Base-by-base conservation (phyloP, 1,140 invertebrate species). In the Sycophaga agraensis region DNA sequence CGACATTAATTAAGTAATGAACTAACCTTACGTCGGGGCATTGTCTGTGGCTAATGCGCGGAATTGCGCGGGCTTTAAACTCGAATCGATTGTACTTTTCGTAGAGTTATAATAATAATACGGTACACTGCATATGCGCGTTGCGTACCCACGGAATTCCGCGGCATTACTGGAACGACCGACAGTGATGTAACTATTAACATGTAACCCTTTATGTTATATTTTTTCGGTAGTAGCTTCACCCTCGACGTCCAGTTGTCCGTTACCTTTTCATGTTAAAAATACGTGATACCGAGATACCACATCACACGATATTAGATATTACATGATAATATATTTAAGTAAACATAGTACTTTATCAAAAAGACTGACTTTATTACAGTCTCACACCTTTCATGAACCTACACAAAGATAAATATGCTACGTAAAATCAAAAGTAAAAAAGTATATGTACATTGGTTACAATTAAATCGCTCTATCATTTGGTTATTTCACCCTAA, bases 121-220 rank as follows among this genome's bases (percentile, higher is more conserved):
- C n/a, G 17, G 14, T 17, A 8, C 4, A n/a, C n/a, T n/a, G n/a
- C n/a, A 21, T 28, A 50, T 9, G 59, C 46, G 42, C n/a, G 11
- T 17, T 54, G 50, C 35, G 39, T 22, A 55, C 55, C 59, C 19
- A 24, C 50, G 67, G 59, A 58, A 48, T 61, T 70, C 65, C 67
- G 66, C 22, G 50, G 58, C 61, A 24, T 62, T 48, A 51, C 39
- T 62, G 66, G 59, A 63, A 68, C 66, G 64, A 67, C 69, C 71
- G 68, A 73, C 73, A 77, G 74, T 79, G 76, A 79, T 80, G 74
- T 79, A 78, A 79, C 71, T 78, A 76, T 76, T 78, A 78, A 78
- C 70, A 76, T 75, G 69, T 80, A 80, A 77, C 60, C 70, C 70
- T 66, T 79, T 78, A 78, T 63, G 72, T 80, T 78, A 78, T 80